Conservation (phyloP, 1,140 invertebrate species). For the Drosophila ambigua region DNA sequence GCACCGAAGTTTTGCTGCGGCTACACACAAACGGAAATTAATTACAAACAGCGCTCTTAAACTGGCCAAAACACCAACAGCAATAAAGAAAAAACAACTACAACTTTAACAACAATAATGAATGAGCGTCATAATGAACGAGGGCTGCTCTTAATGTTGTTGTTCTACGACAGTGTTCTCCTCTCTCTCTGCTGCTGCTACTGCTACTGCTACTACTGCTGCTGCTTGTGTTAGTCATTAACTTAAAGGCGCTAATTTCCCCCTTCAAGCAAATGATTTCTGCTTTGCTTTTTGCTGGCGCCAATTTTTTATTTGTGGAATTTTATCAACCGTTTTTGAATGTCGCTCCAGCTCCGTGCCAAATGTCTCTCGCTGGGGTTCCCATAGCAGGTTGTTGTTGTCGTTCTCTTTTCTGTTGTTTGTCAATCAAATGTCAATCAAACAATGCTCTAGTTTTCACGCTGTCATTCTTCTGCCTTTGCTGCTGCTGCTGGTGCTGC, state of each 20-base stretch:
- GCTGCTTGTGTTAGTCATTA: slow-evolving; percentile 55
- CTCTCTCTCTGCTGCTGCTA: not conserved
- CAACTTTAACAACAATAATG: slow-evolving; percentile 59
- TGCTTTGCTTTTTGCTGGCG: slow-evolving; percentile 43
- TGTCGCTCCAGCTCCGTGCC: slow-evolving; percentile 8
- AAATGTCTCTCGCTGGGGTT: slow-evolving; percentile 31
- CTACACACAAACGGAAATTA: slow-evolving; percentile 80
- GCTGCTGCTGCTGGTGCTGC: slow-evolving; percentile 9
- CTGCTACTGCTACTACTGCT: slow-evolving; percentile 16
- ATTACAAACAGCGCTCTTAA: slow-evolving; percentile 78
- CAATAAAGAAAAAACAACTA: slow-evolving; percentile 15
- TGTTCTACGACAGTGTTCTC: slow-evolving; percentile 24
- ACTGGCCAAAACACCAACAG: slow-evolving; percentile 38
- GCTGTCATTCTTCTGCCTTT: slow-evolving; percentile 24
- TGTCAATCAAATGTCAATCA: slow-evolving; percentile 82
- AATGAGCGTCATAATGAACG: slow-evolving; percentile 74
- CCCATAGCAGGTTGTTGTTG: slow-evolving; percentile 42
- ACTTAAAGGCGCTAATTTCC: slow-evolving; percentile 67
- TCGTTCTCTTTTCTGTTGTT: slow-evolving; percentile 25
- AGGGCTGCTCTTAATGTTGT: slow-evolving; percentile 53
- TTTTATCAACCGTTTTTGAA: slow-evolving; percentile 64
- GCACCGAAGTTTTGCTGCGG: slow-evolving; percentile 70
- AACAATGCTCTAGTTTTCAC: slow-evolving; percentile 71
- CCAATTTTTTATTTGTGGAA: slow-evolving; percentile 57
- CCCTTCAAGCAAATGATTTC: slow-evolving; percentile 54